Base-by-base conservation (phyloP, 1,140 invertebrate species). In the Micrasema longulum region DNA sequence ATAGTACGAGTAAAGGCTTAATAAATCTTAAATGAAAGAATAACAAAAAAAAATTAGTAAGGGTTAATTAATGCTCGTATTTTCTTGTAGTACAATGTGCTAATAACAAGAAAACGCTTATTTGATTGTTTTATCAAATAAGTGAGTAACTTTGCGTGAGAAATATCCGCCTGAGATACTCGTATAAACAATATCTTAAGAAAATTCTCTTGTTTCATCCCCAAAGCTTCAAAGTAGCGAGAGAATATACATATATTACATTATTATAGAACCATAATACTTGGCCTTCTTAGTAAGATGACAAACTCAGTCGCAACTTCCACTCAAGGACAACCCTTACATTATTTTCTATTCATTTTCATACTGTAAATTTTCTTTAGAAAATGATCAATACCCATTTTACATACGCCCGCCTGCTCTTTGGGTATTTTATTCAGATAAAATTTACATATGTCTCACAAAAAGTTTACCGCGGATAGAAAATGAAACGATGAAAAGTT, bases 321-420 rank as follows among this genome's bases (percentile, higher is more conserved):
- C n/a, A 43, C 47, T 50, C 69, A 70, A 70, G 69, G 69, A 70
- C 69, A 45, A 31, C 50, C 57, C 53, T 48, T n/a, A 64, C 69
- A 62, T 65, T 65, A 60, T 41, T 65, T 71, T 65, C 69, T 52
- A 71, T 71, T 71, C 69, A 71, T 71, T 71, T 64, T 64, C 69
- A 31, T 22, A 64, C 45, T 62, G 65, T 71, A 71, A 71, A 71
- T 71, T 64, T 71, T 31, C 57, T 62, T 41, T 60, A 60, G 62
- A 64, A 71, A 71, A 71, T 71, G 57, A 71, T 71, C 69, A 71
- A 71, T 71, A 71, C 60, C 69, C 62, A 50, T 57, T 71, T 65
- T 71, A 52, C 68, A 70, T 70, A 70, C 68, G 41, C 38, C 52
- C 48, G 9, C 20, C 14, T 22, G 38, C 45, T 64, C 16, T 47